A percentile compares a stretch with the other conserved stretches of the same genome.
Conservation (phyloP, 2,113 vertebrate genomes). For the Octodon degus region DNA sequence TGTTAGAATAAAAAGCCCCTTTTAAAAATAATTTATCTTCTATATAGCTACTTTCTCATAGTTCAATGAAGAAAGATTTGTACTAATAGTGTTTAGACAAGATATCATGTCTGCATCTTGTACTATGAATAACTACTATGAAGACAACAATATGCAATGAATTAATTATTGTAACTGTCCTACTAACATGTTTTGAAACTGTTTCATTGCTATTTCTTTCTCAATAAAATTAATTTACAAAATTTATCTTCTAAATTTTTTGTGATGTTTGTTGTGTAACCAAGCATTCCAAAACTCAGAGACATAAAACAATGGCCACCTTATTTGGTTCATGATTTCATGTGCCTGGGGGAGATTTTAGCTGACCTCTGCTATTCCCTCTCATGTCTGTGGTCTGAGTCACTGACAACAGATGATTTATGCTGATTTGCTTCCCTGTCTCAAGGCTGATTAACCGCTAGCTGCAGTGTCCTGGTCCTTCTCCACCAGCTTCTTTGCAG, state of each 20-base stretch:
- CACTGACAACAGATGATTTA: not conserved
- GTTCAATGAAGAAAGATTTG: no score
- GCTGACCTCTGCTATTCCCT: not conserved
- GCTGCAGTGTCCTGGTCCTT: not conserved
- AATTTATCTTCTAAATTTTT: not conserved
- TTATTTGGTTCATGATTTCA: not conserved
- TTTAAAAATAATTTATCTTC: conserved; percentile 39
- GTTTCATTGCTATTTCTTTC: no score
- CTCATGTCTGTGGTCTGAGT: not conserved
- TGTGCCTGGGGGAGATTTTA: not conserved
- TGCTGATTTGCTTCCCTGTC: not conserved
- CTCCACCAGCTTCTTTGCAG: not conserved
- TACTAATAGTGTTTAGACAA: no score
- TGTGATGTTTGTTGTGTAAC: not conserved
- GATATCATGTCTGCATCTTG: no score
- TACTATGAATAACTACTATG: no score
- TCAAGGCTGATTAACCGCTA: not conserved
- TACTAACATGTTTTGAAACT: no score
- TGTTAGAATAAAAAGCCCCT: not conserved
- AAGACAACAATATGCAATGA: no score
- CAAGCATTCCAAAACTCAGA: conserved; percentile 9
- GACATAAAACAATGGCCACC: not conserved
- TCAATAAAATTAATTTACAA: no score
- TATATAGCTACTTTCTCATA: no score
- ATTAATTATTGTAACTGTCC: no score